Evolutionary conservation across 64 coral and sea anemone species (phyloP), one percentile per base, ranked within the genome.

Genomic region (Montipora sp.): DNA sequence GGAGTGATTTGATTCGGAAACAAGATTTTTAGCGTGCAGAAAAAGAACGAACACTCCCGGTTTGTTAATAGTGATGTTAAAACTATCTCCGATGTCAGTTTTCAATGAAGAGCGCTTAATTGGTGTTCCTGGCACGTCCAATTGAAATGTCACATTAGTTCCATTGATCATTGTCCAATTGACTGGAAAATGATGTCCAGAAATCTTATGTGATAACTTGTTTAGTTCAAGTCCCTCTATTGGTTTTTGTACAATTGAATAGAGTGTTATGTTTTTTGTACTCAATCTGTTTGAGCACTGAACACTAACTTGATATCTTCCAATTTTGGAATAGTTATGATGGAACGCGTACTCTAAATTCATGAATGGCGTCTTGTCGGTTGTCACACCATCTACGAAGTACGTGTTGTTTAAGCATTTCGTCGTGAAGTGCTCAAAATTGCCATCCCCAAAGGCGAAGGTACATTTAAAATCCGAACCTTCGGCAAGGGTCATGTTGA

Each of bases 401-500:
- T 94, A 97, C 4, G 81, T 53, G 48, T 83, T 48, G 12, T 83
- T 89, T 51, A 79, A 90, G 16, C 89, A 97, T 0, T 15, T 47
- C 43, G 27, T 85, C 48, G 57, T 48, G 5, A 66, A 89, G 59
- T 59, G 27, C 13, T 16, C 46, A 51, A 20, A 18, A 13, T 6
- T 77, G 66, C 66, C 77, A 77, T 96, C 83, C 27, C 92, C 92
- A 58, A 50, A 94, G 12, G 71, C 3, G 50, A 84, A 84, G 19
- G 46, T 19, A 65, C 95, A 97, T 8, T 77, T 61, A 27, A 97
- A 92, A 75, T 97, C 95, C 15, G 95, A 97, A 8, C 89, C 92
- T 79, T 94, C 75, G 0, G 77, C 78, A 46, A 94, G 68, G 58
- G 51, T 70, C 45, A 88, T 78, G 5, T 18, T 73, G 45, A 97